Evolutionary conservation across 2,888 invertebrate genomes (phyloP).

Genomic region (Hirudinaria manillensis): DNA sequence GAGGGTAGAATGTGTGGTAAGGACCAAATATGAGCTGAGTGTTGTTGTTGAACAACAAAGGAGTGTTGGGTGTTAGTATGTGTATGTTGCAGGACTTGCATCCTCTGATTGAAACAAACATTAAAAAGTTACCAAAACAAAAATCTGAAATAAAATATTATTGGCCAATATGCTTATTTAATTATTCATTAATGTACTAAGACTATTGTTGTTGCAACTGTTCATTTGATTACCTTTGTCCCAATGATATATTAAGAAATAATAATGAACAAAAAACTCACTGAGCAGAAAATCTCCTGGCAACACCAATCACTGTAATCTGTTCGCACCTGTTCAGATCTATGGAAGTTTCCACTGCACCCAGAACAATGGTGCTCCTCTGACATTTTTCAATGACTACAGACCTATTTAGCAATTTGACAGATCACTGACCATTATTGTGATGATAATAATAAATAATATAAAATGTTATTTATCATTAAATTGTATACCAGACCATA

Average conservation of each 20-base stretch:
- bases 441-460: neutral
- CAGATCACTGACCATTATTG: neutral
- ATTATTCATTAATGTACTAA: neutral
- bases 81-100: constrained; percentile 51
- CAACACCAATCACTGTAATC: constrained; percentile 51
- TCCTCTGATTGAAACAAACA: constrained; percentile 31
- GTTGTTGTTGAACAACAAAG: constrained; percentile 52
- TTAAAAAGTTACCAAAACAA: too few species aligned
- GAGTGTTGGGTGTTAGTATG: constrained; percentile 53
- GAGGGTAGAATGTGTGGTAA: constrained; percentile 54
- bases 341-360: constrained; percentile 53
- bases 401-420: too few species aligned
- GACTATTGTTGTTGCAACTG: neutral
- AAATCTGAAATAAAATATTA: too few species aligned
- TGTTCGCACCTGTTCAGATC: constrained; percentile 53
- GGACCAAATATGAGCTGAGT: constrained; percentile 52
- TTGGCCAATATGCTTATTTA: neutral
- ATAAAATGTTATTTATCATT: too few species aligned
- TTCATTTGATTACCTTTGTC: neutral
- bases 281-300: constrained; percentile 47
- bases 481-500: too few species aligned
- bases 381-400: constrained; percentile 54
- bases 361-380: constrained; percentile 53
- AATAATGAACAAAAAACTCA: constrained; percentile 21
- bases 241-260: neutral